phyloP scores from a whole-genome alignment of 2,888 invertebrate species.

The Microctonus hyperodae region DNA sequence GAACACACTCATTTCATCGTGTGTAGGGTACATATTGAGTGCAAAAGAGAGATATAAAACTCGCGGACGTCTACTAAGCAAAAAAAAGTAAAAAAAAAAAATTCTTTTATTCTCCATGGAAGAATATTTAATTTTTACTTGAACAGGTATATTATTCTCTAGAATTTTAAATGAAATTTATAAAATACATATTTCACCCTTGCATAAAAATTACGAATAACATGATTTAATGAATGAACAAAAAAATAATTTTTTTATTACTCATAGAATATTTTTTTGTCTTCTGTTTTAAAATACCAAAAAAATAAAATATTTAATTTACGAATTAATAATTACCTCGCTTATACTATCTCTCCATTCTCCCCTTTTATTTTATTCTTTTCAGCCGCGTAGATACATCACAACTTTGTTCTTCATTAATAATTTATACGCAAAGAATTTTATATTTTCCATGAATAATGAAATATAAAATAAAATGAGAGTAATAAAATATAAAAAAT shows the following conservation, averaged over 20 bases:
- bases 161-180: background rate
- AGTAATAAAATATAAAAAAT: background rate
- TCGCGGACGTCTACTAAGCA: background rate
- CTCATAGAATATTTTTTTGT: background rate
- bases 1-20: background rate
- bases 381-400: too few species aligned
- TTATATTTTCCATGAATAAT: conserved; percentile 2
- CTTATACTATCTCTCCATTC: too few species aligned
- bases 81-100: background rate
- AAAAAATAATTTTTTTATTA: background rate
- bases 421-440: conserved; percentile 14
- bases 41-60: background rate
- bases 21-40: background rate
- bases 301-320: too few species aligned
- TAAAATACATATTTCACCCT: background rate
- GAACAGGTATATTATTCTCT: background rate
- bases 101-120: background rate
- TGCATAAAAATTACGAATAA: background rate
- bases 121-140: background rate
- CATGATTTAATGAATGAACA: background rate
- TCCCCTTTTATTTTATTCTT: too few species aligned
- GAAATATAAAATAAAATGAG: background rate
- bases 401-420: background rate
- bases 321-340: too few species aligned
- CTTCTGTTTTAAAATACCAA: too few species aligned